These are phyloP conservation scores for Grantiella picta DNA, from an alignment of 2,113 vertebrate genomes.

Conservation along the genomic window DNA sequence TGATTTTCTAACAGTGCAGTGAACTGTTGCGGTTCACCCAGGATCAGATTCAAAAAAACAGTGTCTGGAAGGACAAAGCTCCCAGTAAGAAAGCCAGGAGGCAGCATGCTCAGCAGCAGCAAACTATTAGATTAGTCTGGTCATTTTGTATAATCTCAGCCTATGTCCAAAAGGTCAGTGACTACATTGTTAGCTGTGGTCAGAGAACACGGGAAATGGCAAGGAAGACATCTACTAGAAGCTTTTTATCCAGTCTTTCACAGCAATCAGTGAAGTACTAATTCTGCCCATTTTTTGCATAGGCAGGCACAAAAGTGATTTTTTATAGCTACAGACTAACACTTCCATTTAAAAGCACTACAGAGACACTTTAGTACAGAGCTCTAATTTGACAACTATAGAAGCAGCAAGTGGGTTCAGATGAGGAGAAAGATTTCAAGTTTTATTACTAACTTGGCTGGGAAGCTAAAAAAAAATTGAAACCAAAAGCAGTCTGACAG, in stretches of 20 bases:
- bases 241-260: neutral
- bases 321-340: neutral
- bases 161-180: neutral
- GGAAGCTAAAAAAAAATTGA: neutral
- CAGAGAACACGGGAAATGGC: neutral
- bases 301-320: neutral
- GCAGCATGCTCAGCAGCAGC: neutral
- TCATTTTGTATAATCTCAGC: neutral
- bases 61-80: neutral
- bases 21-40: neutral
- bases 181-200: neutral
- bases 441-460: neutral
- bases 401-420: slow-evolving; percentile 29
- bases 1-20: neutral
- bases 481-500: neutral
- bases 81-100: neutral
- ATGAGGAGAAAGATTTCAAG: neutral
- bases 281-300: slow-evolving; percentile 19
- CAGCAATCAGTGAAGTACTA: neutral
- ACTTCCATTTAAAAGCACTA: slow-evolving; percentile 47
- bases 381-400: slow-evolving; percentile 18
- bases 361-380: slow-evolving; percentile 28
- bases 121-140: neutral
- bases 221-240: neutral
- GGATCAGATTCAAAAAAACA: neutral